Percentiles rank a stretch among this genome's conserved stretches.
These are phyloP conservation scores for Corythoichthys intestinalis DNA, from an alignment of 2,113 vertebrate genomes.

Conservation along the genomic window DNA sequence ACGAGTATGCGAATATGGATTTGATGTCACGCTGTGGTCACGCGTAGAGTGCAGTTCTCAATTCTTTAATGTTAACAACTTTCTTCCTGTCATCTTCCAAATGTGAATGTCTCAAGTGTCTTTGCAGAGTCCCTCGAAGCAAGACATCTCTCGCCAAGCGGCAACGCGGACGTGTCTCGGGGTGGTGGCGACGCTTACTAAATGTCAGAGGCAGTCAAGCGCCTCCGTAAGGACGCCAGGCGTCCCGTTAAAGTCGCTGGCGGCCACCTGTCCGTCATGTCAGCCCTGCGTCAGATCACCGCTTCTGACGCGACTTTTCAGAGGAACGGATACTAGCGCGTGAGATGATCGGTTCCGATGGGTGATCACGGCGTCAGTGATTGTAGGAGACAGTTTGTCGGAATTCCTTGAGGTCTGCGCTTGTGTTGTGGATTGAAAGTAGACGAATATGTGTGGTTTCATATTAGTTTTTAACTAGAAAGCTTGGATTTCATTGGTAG, in stretches of 20 bases:
- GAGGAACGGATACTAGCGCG: constrained; percentile 36
- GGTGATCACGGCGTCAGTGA: constrained; percentile 32
- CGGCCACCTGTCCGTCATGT: constrained; percentile 68
- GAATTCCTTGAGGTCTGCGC: constrained; percentile 45
- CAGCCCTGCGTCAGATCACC: constrained; percentile 44
- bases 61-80: not conserved
- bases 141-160: constrained; percentile 20
- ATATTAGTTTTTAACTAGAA: no score
- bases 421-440: not conserved
- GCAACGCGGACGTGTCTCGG: constrained; percentile 23
- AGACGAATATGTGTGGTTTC: not conserved
- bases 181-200: constrained; percentile 47
- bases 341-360: constrained; percentile 58
- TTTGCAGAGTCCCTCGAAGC: constrained; percentile 19
- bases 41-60: not conserved
- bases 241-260: constrained; percentile 61
- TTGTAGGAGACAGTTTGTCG: constrained; percentile 41
- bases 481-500: no score
- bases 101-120: constrained; percentile 20
- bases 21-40: not conserved
- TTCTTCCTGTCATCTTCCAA: constrained; percentile 6
- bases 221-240: constrained; percentile 52
- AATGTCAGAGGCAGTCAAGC: constrained; percentile 71
- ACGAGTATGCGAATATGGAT: not conserved
- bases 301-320: constrained; percentile 44